A percentile compares a stretch with the other conserved stretches of the same genome.
These are phyloP conservation scores for zebrafish (Danio rerio) DNA, from an alignment of 2,113 vertebrate species.

Conservation along the genomic window DNA sequence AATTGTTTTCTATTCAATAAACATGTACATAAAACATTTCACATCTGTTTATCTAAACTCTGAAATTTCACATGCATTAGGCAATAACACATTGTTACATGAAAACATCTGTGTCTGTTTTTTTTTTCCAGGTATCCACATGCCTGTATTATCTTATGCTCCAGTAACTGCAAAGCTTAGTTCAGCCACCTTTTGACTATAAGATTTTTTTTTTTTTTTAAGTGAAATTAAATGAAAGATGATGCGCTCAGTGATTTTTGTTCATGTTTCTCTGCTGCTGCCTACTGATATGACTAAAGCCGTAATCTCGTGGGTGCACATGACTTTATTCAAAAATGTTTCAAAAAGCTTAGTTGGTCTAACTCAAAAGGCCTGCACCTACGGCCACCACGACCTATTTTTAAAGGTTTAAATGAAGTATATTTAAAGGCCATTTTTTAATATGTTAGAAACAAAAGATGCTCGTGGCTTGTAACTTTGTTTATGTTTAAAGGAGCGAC, in stretches of 20 bases:
- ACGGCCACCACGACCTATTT: no score
- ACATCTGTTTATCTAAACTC: neutral
- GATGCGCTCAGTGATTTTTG: neutral
- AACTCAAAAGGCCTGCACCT: no score
- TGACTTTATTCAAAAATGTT: no score
- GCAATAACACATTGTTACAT: neutral
- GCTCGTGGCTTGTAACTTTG: neutral
- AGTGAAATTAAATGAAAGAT: neutral
- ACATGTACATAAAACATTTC: conserved; percentile 39
- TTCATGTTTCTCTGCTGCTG: neutral
- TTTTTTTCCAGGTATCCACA: neutral
- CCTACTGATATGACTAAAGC: no score
- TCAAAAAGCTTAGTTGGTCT: no score
- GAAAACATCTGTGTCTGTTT: neutral
- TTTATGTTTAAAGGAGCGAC: no score
- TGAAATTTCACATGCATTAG: neutral
- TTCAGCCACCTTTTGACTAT: neutral
- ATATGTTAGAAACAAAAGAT: neutral
- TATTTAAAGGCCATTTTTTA: neutral
- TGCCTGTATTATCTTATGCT: neutral
- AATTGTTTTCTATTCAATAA: conserved; percentile 64
- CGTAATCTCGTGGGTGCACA: no score
- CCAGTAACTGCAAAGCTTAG: no score
- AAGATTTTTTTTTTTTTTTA: neutral
- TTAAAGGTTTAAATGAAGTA: no score